These are phyloP conservation scores for Arctopsyche grandis DNA, from an alignment of 1,140 invertebrate genomes.

Conservation along the genomic window DNA sequence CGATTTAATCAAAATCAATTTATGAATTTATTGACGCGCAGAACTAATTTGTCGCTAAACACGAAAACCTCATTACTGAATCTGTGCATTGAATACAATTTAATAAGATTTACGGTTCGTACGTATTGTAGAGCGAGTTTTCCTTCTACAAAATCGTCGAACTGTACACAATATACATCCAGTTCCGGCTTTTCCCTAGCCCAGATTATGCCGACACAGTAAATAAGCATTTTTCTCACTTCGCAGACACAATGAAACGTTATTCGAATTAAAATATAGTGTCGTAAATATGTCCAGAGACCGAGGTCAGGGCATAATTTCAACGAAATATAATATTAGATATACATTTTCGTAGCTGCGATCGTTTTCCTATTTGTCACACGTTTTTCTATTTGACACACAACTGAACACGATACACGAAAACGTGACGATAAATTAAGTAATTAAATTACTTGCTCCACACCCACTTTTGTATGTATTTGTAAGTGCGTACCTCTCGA, in stretches of 20 bases:
- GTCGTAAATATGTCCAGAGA: background rate
- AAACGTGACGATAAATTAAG: constrained; percentile 37
- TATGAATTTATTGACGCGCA: background rate
- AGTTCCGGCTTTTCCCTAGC: too few species aligned
- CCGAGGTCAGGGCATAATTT: constrained; percentile 12
- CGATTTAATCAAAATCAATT: background rate
- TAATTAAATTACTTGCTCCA: constrained; percentile 36
- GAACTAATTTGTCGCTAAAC: background rate
- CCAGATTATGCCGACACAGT: too few species aligned
- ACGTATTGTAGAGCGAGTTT: too few species aligned
- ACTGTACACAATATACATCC: too few species aligned
- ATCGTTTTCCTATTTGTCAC: constrained; percentile 33
- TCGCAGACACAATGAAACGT: background rate
- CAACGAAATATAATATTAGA: constrained; percentile 36
- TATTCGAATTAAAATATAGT: constrained; percentile 18
- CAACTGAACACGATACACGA: background rate
- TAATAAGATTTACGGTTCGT: too few species aligned
- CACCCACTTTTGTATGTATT: background rate
- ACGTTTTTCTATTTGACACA: constrained; percentile 33
- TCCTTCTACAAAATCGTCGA: too few species aligned
- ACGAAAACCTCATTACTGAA: background rate
- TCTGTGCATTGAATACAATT: background rate
- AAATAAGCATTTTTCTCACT: background rate
- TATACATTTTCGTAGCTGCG: background rate
- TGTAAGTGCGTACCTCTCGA: background rate